Evolutionary conservation across 1,140 invertebrate species (phyloP).

Genomic region (Aphelenchoides fujianensis): DNA sequence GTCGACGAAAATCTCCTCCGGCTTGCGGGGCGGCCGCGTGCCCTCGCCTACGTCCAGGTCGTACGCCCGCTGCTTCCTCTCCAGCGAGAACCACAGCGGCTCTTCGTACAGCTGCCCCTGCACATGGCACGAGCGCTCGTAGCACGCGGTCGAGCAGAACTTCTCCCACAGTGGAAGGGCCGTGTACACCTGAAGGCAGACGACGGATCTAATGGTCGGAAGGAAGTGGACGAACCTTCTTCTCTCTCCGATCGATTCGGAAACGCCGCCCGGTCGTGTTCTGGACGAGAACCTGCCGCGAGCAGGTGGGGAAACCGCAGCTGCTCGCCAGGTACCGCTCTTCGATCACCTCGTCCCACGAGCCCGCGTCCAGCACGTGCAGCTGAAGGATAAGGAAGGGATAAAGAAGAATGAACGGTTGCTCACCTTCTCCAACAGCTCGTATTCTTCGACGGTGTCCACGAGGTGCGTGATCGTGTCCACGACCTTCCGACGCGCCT

Average conservation of each 20-base stretch:
- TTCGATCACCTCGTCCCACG: constrained; percentile 17
- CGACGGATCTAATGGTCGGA: too few relatives aligned
- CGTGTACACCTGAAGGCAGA: constrained; percentile 12
- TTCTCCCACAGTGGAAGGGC: constrained; percentile 4
- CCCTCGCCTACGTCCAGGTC: too few relatives aligned
- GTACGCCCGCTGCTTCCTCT: not conserved
- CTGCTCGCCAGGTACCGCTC: constrained; percentile 21
- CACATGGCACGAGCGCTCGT: constrained; percentile 10
- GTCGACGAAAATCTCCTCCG: constrained; percentile 17
- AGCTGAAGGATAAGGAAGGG: constrained; percentile 12
- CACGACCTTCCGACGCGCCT: not conserved
- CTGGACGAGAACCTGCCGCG: not conserved
- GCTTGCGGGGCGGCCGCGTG: not conserved
- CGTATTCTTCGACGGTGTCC: constrained; percentile 2
- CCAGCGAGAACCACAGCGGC: constrained; percentile 15
- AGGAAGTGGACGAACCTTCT: not conserved
- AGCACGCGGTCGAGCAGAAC: constrained; percentile 17
- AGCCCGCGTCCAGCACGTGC: constrained; percentile 9
- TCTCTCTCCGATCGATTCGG: not conserved
- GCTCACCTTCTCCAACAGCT: constrained; percentile 13
- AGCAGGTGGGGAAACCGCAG: constrained; percentile 15
- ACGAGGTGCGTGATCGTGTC: constrained; percentile 9
- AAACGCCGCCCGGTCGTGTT: not conserved
- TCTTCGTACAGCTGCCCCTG: constrained; percentile 22
- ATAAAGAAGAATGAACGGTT: not conserved